phyloP scores from a whole-genome alignment of 1,140 invertebrate species.

The Leucophenga varia region DNA sequence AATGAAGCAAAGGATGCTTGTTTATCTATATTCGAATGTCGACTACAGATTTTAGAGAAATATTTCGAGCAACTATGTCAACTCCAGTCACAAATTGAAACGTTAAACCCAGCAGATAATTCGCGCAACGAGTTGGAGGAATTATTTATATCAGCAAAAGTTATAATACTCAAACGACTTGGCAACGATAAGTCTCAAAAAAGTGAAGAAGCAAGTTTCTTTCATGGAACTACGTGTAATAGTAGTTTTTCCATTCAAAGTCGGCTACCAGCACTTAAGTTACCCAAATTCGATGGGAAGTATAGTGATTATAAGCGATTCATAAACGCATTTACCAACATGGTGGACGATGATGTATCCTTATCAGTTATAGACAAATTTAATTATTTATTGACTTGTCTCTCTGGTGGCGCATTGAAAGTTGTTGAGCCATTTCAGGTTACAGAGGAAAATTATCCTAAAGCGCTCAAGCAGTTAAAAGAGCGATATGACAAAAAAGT shows the following conservation, averaged over 20 bases:
- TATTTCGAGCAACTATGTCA: neutral
- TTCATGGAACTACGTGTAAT: neutral
- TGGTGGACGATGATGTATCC: neutral
- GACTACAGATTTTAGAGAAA: neutral
- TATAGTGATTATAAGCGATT: neutral
- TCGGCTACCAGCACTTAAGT: conserved; percentile 1
- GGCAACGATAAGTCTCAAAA: too few relatives aligned
- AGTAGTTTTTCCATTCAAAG: neutral
- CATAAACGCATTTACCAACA: neutral
- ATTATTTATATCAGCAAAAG: neutral
- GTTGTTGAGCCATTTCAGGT: conserved; percentile 7
- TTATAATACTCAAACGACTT: neutral
- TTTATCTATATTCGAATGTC: neutral
- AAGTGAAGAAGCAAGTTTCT: neutral
- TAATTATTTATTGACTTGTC: neutral
- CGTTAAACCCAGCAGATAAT: neutral
- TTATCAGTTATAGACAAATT: neutral
- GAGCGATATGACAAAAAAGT: conserved; percentile 7
- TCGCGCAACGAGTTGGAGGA: neutral
- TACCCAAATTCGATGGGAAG: neutral
- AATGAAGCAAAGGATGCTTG: neutral
- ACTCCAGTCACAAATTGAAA: neutral
- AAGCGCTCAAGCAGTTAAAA: conserved; percentile 3
- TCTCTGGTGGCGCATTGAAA: neutral
- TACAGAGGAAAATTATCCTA: conserved; percentile 5